Base-by-base conservation (phyloP, 2,888 invertebrate genomes). In the Xanthorhoe designata region DNA sequence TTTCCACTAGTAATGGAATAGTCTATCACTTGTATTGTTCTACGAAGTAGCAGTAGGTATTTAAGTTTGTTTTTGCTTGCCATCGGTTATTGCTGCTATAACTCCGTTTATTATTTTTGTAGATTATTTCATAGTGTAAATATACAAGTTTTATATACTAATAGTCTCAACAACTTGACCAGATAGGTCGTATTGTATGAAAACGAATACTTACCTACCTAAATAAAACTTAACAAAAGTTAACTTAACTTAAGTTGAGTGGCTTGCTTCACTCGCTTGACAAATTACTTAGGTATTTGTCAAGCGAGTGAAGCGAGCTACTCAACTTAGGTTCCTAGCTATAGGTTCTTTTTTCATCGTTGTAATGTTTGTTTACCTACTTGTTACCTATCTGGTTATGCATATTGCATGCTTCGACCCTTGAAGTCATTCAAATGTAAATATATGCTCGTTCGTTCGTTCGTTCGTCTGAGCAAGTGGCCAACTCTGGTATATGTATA, bases 61-160 rank as follows among this genome's bases (percentile, higher is more conserved):
- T 49, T 61, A 56, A 42, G 29, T 56, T 56, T 52, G 51, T 57
- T 45, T 58, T n/a, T 58, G 66, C 62, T 66, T 66, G 54, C 66
- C 58, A 62, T 61, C 24, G 19, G 24, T 56, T 49, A 29, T 38
- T 58, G 58, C 49, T 63, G 45, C 32, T 49, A 42, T 1, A 38
- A 56, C 38, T 42, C 35, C 10, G 38, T 42, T 42, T 42, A 42
- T 42, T 42, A 42, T 42, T 42, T 32, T 42, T 42, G 38, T 42
- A 47, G 47, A 13, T 47, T 15, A 47, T 6, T 47, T 13, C 2
- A 3, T 53, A 17, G 18, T 64, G 60, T 65, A 56, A 64, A 64
- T 64, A 62, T 49, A 57, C 6, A 50, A 47, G 15, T 47, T 15
- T 15, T 17, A 15, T 45, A 45, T 15, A 45, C 4, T 45, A 17